Evolutionary conservation across 2,888 invertebrate genomes (phyloP).

Genomic region (Xestia c-nigrum): DNA sequence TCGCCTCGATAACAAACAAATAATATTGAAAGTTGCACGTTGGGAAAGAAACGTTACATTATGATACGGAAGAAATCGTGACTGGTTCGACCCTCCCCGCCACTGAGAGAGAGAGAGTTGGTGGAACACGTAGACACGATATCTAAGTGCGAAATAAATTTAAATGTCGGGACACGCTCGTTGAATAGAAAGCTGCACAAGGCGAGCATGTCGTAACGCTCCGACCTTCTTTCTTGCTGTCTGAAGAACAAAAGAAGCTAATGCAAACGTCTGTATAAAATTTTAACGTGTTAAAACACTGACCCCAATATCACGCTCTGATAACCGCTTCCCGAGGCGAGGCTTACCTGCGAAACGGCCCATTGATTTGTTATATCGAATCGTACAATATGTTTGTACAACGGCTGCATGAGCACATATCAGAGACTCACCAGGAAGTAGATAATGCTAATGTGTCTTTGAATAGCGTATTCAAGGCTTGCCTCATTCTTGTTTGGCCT

Average conservation of each 20-base stretch:
- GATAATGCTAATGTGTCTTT: constrained; percentile 88
- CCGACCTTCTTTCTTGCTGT: constrained; percentile 88
- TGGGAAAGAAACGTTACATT: constrained; percentile 77
- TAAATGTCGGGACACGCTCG: constrained; percentile 89
- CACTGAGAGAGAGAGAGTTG: constrained; percentile 82
- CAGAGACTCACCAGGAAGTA: constrained; percentile 85
- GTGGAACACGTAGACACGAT: constrained; percentile 79
- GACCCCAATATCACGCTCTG: constrained; percentile 87
- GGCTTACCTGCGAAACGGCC: constrained; percentile 75
- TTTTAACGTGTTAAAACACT: constrained; percentile 81
- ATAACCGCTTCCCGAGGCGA: constrained; percentile 81
- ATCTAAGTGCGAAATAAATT: constrained; percentile 88
- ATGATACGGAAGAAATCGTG: constrained; percentile 85
- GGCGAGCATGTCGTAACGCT: constrained; percentile 88
- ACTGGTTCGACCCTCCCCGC: constrained; percentile 86
- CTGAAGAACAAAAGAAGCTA: constrained; percentile 87
- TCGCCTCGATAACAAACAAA: constrained; percentile 72
- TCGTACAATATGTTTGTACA: constrained; percentile 72
- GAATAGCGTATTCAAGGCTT: constrained; percentile 89
- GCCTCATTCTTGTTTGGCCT: constrained; percentile 85
- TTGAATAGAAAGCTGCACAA: constrained; percentile 89
- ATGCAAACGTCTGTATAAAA: constrained; percentile 80
- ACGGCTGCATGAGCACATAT: constrained; percentile 79
- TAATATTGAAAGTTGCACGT: constrained; percentile 80
- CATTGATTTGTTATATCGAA: constrained; percentile 76